A percentile compares a stretch with the other conserved stretches of the same genome.
phyloP scores from a whole-genome alignment of 2,888 invertebrate genomes.

The Calliphora vomitoria region DNA sequence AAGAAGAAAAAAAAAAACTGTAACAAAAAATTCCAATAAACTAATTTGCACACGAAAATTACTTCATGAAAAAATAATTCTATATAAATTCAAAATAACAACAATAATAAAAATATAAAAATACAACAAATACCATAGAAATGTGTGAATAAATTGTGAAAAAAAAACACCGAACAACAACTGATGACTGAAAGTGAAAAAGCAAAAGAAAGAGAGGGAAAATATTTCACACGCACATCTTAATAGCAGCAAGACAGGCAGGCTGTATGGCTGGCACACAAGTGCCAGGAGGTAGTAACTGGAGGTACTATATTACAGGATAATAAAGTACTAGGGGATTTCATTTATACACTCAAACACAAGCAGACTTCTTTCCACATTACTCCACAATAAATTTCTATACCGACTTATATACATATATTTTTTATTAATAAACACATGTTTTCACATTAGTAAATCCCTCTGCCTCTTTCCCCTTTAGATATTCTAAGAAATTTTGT shows the following conservation, averaged over 20 bases:
- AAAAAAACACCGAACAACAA: not conserved
- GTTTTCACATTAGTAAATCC: constrained; percentile 31
- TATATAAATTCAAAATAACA: constrained; percentile 49
- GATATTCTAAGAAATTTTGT: not conserved
- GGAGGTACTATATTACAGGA: constrained; percentile 23
- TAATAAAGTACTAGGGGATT: constrained; percentile 67
- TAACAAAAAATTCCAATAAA: constrained; percentile 81
- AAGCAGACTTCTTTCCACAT: not conserved
- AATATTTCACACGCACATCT: constrained; percentile 59
- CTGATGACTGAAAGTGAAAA: constrained; percentile 1
- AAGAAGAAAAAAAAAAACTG: constrained; percentile 69
- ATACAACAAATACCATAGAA: constrained; percentile 5
- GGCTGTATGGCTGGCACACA: not conserved
- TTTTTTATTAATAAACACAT: constrained; percentile 69
- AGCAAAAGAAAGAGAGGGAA: not conserved
- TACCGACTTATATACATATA: constrained; percentile 41
- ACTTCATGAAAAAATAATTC: constrained; percentile 70
- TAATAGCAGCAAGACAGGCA: constrained; percentile 14
- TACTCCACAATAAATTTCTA: constrained; percentile 38
- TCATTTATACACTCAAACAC: constrained; percentile 15
- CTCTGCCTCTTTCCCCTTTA: not conserved
- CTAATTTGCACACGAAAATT: constrained; percentile 81
- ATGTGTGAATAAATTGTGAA: not conserved
- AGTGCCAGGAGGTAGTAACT: not conserved
- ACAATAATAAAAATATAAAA: constrained; percentile 48